A percentile compares a stretch with the other conserved stretches of the same genome.
Evolutionary conservation across 2,113 vertebrate genomes (phyloP).

Genomic region (Macquaria ambigua): DNA sequence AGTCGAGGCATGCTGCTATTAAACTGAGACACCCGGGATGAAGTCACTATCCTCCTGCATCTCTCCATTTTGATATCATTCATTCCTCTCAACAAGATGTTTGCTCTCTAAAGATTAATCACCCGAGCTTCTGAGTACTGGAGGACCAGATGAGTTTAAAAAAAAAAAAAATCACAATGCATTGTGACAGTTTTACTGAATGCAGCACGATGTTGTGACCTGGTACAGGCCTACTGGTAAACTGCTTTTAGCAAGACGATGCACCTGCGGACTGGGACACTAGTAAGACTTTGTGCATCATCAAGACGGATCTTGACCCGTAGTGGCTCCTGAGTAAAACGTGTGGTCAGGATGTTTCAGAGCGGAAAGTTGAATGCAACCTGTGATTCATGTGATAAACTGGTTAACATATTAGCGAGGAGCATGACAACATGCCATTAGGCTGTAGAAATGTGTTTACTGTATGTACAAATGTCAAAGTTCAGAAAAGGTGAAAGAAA

Average conservation of each 20-base stretch:
- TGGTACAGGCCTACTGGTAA: conserved; percentile 10
- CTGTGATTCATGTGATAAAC: conserved; percentile 33
- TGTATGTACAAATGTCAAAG: conserved; percentile 56
- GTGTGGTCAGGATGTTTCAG: conserved; percentile 26
- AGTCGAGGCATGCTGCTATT: conserved; percentile 54
- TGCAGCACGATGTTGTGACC: conserved; percentile 43
- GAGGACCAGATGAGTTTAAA: conserved; percentile 20
- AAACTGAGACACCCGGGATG: conserved; percentile 20
- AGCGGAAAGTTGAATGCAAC: conserved; percentile 8
- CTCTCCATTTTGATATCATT: conserved; percentile 46
- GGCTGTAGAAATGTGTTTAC: conserved; percentile 66
- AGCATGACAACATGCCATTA: conserved; percentile 41
- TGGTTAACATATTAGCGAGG: conserved; percentile 32
- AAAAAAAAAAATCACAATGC: conserved; percentile 25
- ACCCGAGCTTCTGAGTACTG: conserved; percentile 20
- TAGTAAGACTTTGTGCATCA: conserved; percentile 19
- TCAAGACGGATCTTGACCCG: conserved; percentile 3
- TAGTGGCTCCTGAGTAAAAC: conserved; percentile 18
- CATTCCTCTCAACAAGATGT: conserved; percentile 41
- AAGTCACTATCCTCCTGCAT: conserved; percentile 38
- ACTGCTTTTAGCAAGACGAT: background rate
- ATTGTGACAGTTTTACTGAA: conserved; percentile 45
- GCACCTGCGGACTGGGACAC: conserved; percentile 35
- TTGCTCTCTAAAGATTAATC: conserved; percentile 45
- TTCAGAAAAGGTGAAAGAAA: conserved; percentile 67